A percentile compares a stretch with the other conserved stretches of the same genome.
Conservation (phyloP, 2,888 invertebrate species). For the Lutraria lutraria region DNA sequence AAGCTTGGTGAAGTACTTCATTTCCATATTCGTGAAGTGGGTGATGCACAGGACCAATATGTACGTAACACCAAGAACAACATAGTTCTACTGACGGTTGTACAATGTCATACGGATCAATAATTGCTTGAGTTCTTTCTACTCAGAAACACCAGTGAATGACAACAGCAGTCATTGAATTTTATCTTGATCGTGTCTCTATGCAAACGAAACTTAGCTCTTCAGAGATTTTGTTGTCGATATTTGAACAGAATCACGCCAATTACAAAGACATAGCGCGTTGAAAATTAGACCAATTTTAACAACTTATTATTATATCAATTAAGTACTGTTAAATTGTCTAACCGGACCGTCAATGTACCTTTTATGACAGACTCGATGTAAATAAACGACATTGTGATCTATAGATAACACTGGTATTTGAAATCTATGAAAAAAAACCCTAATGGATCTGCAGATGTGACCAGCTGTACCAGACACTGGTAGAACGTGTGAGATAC, state of each 20-base stretch:
- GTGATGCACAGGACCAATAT: too few relatives aligned
- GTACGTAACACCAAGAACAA: too few relatives aligned
- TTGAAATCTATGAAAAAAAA: not conserved
- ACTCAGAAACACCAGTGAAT: too few relatives aligned
- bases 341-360: not conserved
- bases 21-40: too few relatives aligned
- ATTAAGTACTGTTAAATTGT: constrained; percentile 3
- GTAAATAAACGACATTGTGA: not conserved
- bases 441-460: not conserved
- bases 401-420: not conserved
- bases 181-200: not conserved
- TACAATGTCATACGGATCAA: too few relatives aligned
- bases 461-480: not conserved
- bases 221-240: not conserved
- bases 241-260: not conserved
- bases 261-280: not conserved
- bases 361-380: not conserved
- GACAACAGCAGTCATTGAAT: too few relatives aligned
- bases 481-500: not conserved
- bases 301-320: not conserved
- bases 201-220: not conserved
- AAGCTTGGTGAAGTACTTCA: too few relatives aligned
- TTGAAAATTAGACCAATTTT: not conserved
- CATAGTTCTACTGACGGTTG: too few relatives aligned
- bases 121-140: too few relatives aligned